These are phyloP conservation scores for Ovis aries DNA, from an alignment of 2,113 vertebrate genomes.

Conservation along the genomic window DNA sequence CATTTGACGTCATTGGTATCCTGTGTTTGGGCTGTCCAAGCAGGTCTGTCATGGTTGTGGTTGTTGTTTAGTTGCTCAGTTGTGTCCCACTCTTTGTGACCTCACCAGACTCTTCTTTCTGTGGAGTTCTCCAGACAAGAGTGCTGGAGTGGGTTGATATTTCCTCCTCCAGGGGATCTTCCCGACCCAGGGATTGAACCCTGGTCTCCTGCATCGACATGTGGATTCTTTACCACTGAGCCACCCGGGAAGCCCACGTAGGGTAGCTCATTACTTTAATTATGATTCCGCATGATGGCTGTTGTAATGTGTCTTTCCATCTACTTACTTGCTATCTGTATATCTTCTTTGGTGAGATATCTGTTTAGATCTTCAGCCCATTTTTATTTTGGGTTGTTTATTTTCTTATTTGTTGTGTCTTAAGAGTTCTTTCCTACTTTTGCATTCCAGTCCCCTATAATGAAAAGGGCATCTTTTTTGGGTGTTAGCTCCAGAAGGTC, in stretches of 20 bases:
- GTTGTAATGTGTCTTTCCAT: too few relatives aligned
- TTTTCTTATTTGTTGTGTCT: not conserved
- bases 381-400: not conserved
- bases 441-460: not conserved
- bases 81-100: not conserved
- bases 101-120: not conserved
- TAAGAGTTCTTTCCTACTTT: not conserved
- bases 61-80: not conserved
- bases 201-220: fast-evolving
- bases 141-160: not conserved
- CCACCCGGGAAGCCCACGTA: not conserved
- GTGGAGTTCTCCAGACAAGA: not conserved
- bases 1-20: not conserved
- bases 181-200: not conserved
- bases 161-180: not conserved
- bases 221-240: not conserved
- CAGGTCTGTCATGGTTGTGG: not conserved
- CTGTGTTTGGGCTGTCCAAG: not conserved
- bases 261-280: not conserved
- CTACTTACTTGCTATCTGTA: fast-evolving
- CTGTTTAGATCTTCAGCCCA: not conserved
- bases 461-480: not conserved
- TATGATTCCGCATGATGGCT: fast-evolving
- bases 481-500: not conserved
- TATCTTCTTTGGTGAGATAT: not conserved